Evolutionary conservation across 2,113 vertebrate genomes (phyloP).

Genomic region (Apteryx owenii): DNA sequence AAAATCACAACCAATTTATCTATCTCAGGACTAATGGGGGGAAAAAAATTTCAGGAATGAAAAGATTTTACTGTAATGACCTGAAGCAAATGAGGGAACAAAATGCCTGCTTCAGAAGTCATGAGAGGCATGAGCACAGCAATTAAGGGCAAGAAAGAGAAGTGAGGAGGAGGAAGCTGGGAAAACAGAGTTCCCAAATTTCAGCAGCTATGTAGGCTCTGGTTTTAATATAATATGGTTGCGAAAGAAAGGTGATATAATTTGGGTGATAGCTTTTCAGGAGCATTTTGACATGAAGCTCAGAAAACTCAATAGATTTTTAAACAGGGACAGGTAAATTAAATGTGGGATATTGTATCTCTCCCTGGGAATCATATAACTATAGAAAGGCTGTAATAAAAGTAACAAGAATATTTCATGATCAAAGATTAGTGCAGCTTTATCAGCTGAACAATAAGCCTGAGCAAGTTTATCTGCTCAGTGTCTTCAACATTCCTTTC

Average conservation of each 20-base stretch:
- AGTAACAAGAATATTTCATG: not conserved
- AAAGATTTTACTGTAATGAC: slow-evolving; percentile 58
- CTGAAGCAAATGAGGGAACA: slow-evolving; percentile 39
- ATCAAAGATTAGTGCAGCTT: not conserved
- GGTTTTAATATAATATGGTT: not conserved
- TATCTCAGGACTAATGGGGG: slow-evolving; percentile 17
- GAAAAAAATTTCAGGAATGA: slow-evolving; percentile 33
- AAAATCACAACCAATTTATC: slow-evolving; percentile 54
- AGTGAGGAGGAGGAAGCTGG: not conserved
- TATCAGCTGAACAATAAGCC: not conserved
- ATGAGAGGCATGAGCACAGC: slow-evolving; percentile 1
- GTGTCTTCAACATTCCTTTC: not conserved
- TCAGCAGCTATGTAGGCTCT: not conserved
- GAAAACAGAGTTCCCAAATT: not conserved
- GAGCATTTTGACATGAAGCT: not conserved
- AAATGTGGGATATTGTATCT: not conserved
- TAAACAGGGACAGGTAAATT: not conserved
- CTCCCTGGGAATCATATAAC: not conserved
- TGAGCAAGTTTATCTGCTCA: not conserved
- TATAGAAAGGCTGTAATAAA: not conserved
- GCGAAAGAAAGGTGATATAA: not conserved
- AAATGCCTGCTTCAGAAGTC: not conserved
- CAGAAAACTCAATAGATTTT: not conserved
- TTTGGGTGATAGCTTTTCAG: not conserved
- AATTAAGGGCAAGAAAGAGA: slow-evolving; percentile 18